Conservation (phyloP, 2,888 invertebrate genomes). For the Philereme transversata region DNA sequence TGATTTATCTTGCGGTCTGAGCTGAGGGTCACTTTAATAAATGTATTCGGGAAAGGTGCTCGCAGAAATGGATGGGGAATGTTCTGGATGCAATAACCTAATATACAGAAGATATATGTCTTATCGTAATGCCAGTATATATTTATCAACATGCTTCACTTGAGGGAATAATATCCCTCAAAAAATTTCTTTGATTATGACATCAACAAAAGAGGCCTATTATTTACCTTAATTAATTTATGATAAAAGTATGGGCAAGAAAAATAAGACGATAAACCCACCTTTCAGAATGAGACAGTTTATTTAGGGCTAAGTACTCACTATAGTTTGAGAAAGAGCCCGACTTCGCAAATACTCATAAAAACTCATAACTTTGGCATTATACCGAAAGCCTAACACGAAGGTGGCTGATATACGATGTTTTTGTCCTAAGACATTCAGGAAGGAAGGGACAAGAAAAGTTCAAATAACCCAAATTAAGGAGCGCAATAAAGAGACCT, state of each 20-base stretch:
- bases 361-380: slow-evolving; percentile 52
- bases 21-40: slow-evolving; percentile 82
- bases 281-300: slow-evolving; percentile 19
- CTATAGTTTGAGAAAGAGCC: slow-evolving; percentile 19
- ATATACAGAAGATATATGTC: slow-evolving; percentile 62
- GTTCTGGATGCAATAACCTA: slow-evolving; percentile 73
- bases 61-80: slow-evolving; percentile 69
- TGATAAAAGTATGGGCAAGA: slow-evolving; percentile 23
- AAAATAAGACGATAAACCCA: slow-evolving; percentile 27
- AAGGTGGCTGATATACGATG: slow-evolving; percentile 54
- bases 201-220: slow-evolving; percentile 13
- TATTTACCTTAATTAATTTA: slow-evolving; percentile 21
- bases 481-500: slow-evolving; percentile 71
- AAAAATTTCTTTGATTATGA: slow-evolving; percentile 29
- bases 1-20: slow-evolving; percentile 79
- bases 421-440: slow-evolving; percentile 58
- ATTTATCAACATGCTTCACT: slow-evolving; percentile 30
- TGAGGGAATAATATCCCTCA: slow-evolving; percentile 31
- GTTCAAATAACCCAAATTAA: slow-evolving; percentile 75
- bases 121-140: slow-evolving; percentile 40
- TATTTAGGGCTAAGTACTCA: slow-evolving; percentile 18
- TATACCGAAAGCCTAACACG: slow-evolving; percentile 44
- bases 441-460: slow-evolving; percentile 66
- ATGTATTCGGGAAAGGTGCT: slow-evolving; percentile 78
- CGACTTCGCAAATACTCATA: slow-evolving; percentile 34